A percentile compares a stretch with the other conserved stretches of the same genome.
These are phyloP conservation scores for Acrobasis consociella DNA, from an alignment of 2,888 invertebrate species.

Conservation along the genomic window DNA sequence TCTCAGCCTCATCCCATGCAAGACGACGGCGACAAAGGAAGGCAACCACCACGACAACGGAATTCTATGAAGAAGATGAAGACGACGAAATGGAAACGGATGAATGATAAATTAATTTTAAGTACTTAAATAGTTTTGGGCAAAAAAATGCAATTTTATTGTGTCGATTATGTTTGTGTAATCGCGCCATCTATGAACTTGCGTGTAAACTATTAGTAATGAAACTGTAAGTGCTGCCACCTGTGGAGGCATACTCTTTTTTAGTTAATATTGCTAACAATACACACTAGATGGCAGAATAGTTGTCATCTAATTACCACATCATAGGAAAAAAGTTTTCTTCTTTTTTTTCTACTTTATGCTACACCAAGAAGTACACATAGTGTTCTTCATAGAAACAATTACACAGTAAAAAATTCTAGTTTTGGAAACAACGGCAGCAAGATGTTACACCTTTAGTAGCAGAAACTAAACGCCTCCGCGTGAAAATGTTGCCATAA, in stretches of 20 bases:
- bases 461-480: neutral
- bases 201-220: neutral
- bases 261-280: neutral
- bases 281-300: too few species aligned
- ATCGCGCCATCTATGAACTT: slow-evolving; percentile 1
- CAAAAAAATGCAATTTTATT: slow-evolving; percentile 5
- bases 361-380: neutral
- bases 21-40: slow-evolving; percentile 3
- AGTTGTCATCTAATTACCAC: too few species aligned
- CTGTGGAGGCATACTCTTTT: neutral
- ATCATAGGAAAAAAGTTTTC: neutral
- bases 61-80: neutral
- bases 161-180: neutral
- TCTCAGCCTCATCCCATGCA: neutral
- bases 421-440: neutral
- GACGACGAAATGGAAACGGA: neutral
- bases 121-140: neutral
- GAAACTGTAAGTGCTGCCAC: neutral
- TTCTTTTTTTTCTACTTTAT: neutral
- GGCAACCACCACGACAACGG: neutral
- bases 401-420: neutral
- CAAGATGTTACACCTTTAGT: neutral
- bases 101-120: neutral
- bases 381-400: neutral
- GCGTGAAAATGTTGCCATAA: slow-evolving; percentile 1